Evolutionary conservation across 2,113 vertebrate genomes (phyloP).

Genomic region (Tragelaphus buxtoni): DNA sequence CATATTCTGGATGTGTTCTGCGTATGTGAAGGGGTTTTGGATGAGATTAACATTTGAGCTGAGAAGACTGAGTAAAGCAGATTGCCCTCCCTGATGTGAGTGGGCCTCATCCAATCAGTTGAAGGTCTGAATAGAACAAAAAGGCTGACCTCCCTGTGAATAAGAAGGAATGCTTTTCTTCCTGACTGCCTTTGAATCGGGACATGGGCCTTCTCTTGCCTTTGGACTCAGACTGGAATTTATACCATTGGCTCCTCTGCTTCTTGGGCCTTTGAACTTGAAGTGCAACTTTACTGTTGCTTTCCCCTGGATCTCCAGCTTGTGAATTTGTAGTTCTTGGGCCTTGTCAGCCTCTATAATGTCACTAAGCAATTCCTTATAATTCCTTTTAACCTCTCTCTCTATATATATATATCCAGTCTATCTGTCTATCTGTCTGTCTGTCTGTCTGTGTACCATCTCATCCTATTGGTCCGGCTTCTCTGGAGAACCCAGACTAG

Average conservation of each 20-base stretch:
- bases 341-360: not conserved
- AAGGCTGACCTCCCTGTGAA: not conserved
- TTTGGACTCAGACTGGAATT: not conserved
- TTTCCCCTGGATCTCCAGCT: not conserved
- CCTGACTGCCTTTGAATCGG: not conserved
- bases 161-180: not conserved
- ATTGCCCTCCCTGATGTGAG: not conserved
- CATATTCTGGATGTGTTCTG: not conserved
- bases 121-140: not conserved
- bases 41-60: not conserved
- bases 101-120: not conserved
- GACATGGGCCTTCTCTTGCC: not conserved
- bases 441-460: not conserved
- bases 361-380: not conserved
- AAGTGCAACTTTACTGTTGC: not conserved
- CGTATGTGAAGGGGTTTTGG: not conserved
- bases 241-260: not conserved
- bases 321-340: not conserved
- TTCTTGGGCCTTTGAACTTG: not conserved
- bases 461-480: not conserved
- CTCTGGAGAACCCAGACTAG: not conserved
- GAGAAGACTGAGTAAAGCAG: not conserved
- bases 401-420: not conserved
- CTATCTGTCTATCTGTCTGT: not conserved
- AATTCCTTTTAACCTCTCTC: not conserved